A percentile compares a stretch with the other conserved stretches of the same genome.
Conservation (phyloP, 2,113 vertebrate genomes). For the Tichodroma muraria region DNA sequence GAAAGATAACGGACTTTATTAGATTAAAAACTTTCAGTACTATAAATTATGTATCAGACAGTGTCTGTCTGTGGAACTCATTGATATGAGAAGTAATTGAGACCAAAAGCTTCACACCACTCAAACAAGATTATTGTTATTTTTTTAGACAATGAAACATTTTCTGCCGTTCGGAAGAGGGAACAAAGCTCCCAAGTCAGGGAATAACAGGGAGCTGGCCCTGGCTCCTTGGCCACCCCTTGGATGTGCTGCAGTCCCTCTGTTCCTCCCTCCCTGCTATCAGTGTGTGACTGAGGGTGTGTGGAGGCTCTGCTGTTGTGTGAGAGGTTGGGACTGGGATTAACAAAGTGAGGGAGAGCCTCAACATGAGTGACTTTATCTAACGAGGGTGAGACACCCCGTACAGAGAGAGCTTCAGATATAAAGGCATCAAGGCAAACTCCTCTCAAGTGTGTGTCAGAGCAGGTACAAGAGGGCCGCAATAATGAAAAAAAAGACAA, state of each 20-base stretch:
- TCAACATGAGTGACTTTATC: not conserved
- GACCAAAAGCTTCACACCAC: not conserved
- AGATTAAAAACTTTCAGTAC: not conserved
- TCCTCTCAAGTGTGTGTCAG: not conserved
- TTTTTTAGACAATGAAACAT: not conserved
- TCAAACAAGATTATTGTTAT: not conserved
- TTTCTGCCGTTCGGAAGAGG: not conserved
- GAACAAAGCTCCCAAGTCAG: not conserved
- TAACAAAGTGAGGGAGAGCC: not conserved
- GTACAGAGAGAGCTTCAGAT: not conserved
- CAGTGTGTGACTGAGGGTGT: accelerated
- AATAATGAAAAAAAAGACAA: conserved; percentile 24
- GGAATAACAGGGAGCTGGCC: not conserved
- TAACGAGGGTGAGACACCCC: not conserved
- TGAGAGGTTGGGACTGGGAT: not conserved
- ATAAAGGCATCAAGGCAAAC: conserved; percentile 26
- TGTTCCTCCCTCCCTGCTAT: not conserved
- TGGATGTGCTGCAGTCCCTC: accelerated
- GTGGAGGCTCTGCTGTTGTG: not conserved
- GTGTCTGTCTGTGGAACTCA: not conserved
- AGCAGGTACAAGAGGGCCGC: not conserved
- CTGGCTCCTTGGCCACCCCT: not conserved
- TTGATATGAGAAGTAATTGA: not conserved
- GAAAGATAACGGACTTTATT: not conserved
- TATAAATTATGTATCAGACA: not conserved